These are phyloP conservation scores for Callinectes sapidus DNA, from an alignment of 2,888 invertebrate species.

Conservation along the genomic window DNA sequence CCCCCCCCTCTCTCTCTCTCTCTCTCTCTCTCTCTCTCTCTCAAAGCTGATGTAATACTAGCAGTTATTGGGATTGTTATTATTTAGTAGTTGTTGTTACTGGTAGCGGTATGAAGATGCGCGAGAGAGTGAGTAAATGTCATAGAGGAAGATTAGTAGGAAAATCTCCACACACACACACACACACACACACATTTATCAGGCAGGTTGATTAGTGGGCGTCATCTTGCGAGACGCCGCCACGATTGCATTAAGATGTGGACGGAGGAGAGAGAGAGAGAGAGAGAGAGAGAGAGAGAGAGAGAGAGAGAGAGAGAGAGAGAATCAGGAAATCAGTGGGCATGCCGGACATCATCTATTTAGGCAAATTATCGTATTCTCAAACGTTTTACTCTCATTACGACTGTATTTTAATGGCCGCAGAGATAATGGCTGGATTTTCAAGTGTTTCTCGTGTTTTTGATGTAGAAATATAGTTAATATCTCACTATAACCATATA, in stretches of 20 bases:
- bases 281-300: slow-evolving; percentile 33
- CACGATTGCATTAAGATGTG: slow-evolving; percentile 13
- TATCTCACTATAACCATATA: no score
- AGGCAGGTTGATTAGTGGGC: background rate
- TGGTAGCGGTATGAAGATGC: background rate
- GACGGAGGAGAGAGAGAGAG: background rate
- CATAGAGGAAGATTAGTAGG: background rate
- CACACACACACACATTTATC: background rate
- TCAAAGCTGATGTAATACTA: background rate
- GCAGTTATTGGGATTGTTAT: background rate
- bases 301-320: slow-evolving; percentile 20
- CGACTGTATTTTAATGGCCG: no score
- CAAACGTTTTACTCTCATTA: no score
- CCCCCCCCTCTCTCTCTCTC: no score
- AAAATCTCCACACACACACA: background rate
- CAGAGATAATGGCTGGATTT: no score
- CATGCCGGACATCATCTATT: no score
- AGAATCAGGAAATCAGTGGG: background rate
- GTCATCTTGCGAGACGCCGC: background rate
- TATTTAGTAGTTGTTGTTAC: background rate
- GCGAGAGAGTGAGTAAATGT: background rate
- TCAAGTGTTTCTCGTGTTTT: no score
- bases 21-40: no score
- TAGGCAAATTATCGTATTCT: no score
- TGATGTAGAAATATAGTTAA: no score